Conservation (phyloP, 2,888 invertebrate genomes). For the Synergus japonicus region DNA sequence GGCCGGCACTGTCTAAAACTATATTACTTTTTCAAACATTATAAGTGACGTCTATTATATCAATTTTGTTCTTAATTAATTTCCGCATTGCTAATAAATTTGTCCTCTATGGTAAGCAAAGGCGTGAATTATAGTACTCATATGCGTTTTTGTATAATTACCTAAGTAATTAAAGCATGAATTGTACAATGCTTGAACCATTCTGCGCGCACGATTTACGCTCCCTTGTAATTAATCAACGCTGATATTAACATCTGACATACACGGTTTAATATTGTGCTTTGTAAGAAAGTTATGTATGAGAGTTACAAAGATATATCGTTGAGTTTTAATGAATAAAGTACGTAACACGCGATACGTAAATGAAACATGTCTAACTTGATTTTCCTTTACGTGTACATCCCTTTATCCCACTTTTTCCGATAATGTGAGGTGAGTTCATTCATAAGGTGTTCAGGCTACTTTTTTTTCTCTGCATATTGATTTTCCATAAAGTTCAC, state of each 20-base stretch:
- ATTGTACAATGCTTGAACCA: conserved; percentile 24
- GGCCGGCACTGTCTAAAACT: too few species aligned
- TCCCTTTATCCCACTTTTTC: neutral
- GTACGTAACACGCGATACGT: conserved; percentile 40
- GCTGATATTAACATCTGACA: conserved; percentile 24
- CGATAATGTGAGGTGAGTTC: conserved; percentile 1
- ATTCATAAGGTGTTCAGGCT: conserved; percentile 22
- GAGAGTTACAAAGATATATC: conserved; percentile 42
- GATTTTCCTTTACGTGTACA: neutral
- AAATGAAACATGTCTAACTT: conserved; percentile 19
- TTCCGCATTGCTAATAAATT: conserved; percentile 2
- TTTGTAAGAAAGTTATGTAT: conserved; percentile 22
- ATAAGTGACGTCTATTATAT: neutral
- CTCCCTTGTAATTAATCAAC: conserved; percentile 32
- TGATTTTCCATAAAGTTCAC: conserved; percentile 20
- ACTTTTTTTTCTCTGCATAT: neutral
- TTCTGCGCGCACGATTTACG: conserved; percentile 4
- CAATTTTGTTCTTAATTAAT: neutral
- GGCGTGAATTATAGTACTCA: neutral
- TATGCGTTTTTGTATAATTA: conserved; percentile 20
- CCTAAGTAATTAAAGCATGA: conserved; percentile 25
- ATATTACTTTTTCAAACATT: neutral
- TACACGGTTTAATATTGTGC: conserved; percentile 29
- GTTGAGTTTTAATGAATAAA: conserved; percentile 60
- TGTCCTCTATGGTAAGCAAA: neutral